Base-by-base conservation (phyloP, 2,888 invertebrate genomes). In the Hypercompe scribonia region DNA sequence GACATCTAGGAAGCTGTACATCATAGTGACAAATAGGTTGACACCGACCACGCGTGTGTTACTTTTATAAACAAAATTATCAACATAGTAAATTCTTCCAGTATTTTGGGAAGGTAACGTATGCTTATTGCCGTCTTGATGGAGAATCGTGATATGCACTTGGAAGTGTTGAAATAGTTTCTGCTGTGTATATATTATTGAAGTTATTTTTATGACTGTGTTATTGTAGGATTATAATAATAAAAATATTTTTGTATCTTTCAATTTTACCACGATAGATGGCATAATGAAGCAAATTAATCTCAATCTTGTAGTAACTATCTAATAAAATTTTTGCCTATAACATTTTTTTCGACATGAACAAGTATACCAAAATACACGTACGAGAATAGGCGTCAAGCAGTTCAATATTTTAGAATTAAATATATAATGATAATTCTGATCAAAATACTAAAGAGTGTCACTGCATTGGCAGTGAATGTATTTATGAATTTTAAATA, bases 21-120 rank as follows among this genome's bases (percentile, higher is more conserved):
- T 88, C 87, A 87, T 86, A 81, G 86, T 88, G 88, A 88, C 87
- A 88, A 87, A 88, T 88, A 78, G 87, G 79, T 80, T 81, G 81
- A 83, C 80, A 82, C 78, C 80, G 77, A 81, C 81, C 87, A 84
- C 82, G 81, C 83, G 81, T 84, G 81, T 80, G 78, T 83, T 86
- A 85, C 87, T 88, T 88, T 88, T 87, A 81, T 81, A 84, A 78
- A 87, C 88, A 84, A 85, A 85, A 80, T 76, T 86, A 82, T 85
- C 75, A 80, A 81, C 75, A 78, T 81, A 76, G 77, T 78, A 75
- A 81, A 75, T 84, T 82, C 75, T 81, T 80, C 76, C 65, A 73
- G 78, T 70, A 68, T 78, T 76, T 82, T 80, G 78, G 50, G 65
- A 71, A 71, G 67, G 75, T 79, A 81, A 83, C 73, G 78, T 77